Evolutionary conservation across 2,888 invertebrate species (phyloP).

Genomic region (Chaetogeoica ovagalla): DNA sequence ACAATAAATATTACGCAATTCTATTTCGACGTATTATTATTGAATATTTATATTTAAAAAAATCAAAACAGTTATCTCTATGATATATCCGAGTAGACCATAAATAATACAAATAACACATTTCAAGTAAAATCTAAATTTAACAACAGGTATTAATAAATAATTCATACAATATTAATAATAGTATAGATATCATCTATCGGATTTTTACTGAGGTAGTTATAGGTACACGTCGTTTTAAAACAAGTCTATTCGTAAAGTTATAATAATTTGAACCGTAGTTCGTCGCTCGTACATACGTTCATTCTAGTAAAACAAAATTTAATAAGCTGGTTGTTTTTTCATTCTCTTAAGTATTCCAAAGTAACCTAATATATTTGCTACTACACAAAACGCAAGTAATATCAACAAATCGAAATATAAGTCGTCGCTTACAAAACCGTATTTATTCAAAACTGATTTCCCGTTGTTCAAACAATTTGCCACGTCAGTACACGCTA

Average conservation of each 20-base stretch:
- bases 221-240: too few relatives aligned
- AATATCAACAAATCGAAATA: conserved; percentile 13
- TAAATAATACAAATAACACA: too few relatives aligned
- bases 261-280: not conserved
- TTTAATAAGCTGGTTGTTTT: conserved; percentile 42
- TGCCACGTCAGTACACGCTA: conserved; percentile 31
- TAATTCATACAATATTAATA: too few relatives aligned
- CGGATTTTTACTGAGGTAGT: not conserved
- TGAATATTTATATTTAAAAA: too few relatives aligned
- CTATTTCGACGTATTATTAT: too few relatives aligned
- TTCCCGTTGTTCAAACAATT: conserved; percentile 42
- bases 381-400: conserved; percentile 15
- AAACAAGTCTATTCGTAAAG: not conserved
- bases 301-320: not conserved
- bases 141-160: too few relatives aligned
- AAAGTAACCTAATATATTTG: conserved; percentile 27
- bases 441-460: conserved; percentile 35
- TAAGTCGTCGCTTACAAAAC: conserved; percentile 30
- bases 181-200: not conserved
- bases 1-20: too few relatives aligned
- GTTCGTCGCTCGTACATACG: not conserved
- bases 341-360: conserved; percentile 36
- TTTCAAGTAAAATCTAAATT: too few relatives aligned
- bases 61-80: too few relatives aligned
- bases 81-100: too few relatives aligned